Base-by-base conservation (phyloP, 2,888 invertebrate species). In the Cantharis flavilabris region DNA sequence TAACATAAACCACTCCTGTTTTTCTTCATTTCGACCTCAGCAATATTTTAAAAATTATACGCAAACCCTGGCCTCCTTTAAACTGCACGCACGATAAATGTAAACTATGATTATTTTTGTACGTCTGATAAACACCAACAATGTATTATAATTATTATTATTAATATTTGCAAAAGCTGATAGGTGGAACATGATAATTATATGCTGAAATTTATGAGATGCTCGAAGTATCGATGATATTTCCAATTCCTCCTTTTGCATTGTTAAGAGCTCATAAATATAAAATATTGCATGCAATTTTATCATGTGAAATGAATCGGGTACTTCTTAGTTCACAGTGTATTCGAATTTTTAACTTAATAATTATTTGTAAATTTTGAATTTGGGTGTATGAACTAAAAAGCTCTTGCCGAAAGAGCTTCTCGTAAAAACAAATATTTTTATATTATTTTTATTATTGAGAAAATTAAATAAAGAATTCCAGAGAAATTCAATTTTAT, bases 21-120 rank as follows among this genome's bases (percentile, higher is more conserved):
- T 33, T 30, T 64, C 16, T 49, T 16, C 73, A 23, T 76, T 72
- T 71, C 69, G 75, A 76, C 75, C 75, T 76, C 75, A 23, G 26
- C 30, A 62, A 14, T 20, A 65, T 65, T 71, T 67, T 67, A n/a
- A 67, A 76, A 76, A 71, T 76, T 76, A 16, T 16, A 69, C 71
- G 28, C 75, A 71, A 76, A 76, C 71, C 75, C 72, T 71, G 75
- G 72, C 75, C 72, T 72, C 75, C 18, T 76, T 76, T 67, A 72
- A 72, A 65, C 49, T 72, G 72, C 71, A 75, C 64, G 71, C 71
- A 72, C 75, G 75, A 70, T 69, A 72, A 76, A 72, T 76, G 75
- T 49, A 71, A 75, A 75, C 64, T 67, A 64, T 26, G 69, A 73
- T 73, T 26, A 69, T 73, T 69, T 33, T 70, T 62, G 69, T 26